phyloP scores from a whole-genome alignment of 2,888 invertebrate genomes.

The Tenthredo scrophulariae region DNA sequence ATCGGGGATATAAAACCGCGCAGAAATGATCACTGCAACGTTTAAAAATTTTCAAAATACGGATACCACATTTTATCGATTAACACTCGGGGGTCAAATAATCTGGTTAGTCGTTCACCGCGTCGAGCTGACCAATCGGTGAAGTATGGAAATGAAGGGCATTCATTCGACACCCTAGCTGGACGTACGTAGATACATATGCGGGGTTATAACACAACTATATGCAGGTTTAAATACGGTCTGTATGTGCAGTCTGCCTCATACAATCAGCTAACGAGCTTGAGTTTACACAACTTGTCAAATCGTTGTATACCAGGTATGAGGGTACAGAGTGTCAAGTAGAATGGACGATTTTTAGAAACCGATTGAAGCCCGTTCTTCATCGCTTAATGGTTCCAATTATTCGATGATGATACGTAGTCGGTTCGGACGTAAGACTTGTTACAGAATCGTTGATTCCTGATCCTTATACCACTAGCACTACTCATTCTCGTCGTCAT shows the following conservation, averaged over 20 bases:
- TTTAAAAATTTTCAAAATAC: no score
- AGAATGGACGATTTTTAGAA: no score
- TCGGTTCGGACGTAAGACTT: no score
- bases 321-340: no score
- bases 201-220: not conserved
- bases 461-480: not conserved
- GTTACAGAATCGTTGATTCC: not conserved
- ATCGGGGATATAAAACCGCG: not conserved
- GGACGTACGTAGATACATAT: not conserved
- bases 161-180: constrained; percentile 71
- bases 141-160: constrained; percentile 77
- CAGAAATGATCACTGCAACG: no score
- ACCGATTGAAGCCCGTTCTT: no score
- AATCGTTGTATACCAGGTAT: constrained; percentile 48
- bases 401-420: no score
- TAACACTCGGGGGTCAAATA: constrained; percentile 72
- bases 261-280: constrained; percentile 77
- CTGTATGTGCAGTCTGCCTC: constrained; percentile 50
- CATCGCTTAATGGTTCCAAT: no score
- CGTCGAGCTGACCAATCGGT: constrained; percentile 67
- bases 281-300: constrained; percentile 77
- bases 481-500: not conserved
- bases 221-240: not conserved
- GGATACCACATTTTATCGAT: not conserved
- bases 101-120: constrained; percentile 69